phyloP scores from a whole-genome alignment of 2,888 invertebrate genomes.

The Tethea ocularis region DNA sequence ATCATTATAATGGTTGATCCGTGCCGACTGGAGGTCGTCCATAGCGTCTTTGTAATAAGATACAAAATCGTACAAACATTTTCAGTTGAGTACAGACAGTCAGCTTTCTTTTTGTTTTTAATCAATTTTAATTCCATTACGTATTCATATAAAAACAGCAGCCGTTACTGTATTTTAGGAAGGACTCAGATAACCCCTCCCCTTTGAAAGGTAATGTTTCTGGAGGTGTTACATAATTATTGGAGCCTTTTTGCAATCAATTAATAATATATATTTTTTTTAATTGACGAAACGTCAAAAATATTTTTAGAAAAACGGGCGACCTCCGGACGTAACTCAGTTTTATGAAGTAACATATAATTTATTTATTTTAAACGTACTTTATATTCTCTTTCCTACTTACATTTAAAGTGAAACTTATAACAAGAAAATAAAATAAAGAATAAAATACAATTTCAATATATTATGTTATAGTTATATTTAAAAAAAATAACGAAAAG shows the following conservation, averaged over 20 bases:
- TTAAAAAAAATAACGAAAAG: slow-evolving; percentile 67
- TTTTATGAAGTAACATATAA: slow-evolving; percentile 41
- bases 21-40: slow-evolving; percentile 37
- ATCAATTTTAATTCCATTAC: background rate
- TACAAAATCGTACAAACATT: too few species aligned
- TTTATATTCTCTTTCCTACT: slow-evolving; percentile 71
- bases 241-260: too few species aligned
- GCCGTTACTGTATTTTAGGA: too few species aligned
- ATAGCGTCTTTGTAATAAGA: slow-evolving; percentile 30
- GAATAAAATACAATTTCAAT: slow-evolving; percentile 55
- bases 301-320: slow-evolving; percentile 26
- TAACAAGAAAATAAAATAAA: slow-evolving; percentile 41
- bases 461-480: slow-evolving; percentile 55
- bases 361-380: slow-evolving; percentile 55
- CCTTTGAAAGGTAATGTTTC: too few species aligned
- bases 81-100: too few species aligned
- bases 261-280: background rate
- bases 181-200: too few species aligned
- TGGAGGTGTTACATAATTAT: too few species aligned
- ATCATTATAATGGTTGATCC: slow-evolving; percentile 35
- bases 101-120: background rate
- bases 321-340: slow-evolving; percentile 39
- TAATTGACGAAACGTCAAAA: background rate
- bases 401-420: slow-evolving; percentile 72
- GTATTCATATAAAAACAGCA: too few species aligned